Conservation (phyloP, 2,113 vertebrate species). For the Ageneiosus marmoratus region DNA sequence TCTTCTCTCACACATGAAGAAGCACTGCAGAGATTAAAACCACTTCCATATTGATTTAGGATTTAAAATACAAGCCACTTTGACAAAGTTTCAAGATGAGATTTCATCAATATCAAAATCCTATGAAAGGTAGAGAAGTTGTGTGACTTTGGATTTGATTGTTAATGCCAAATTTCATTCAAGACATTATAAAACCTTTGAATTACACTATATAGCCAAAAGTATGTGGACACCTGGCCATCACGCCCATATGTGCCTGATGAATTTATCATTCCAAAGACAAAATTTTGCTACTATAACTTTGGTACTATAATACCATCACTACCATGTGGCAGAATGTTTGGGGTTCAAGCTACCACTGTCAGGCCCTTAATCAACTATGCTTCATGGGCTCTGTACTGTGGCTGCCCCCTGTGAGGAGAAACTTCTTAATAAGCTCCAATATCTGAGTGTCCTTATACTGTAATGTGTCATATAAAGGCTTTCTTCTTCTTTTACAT, state of each 20-base stretch:
- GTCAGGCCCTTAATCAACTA: background rate
- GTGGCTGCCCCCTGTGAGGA: background rate
- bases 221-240: background rate
- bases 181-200: background rate
- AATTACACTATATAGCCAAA: background rate
- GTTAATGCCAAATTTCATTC: background rate
- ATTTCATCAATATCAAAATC: background rate
- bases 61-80: background rate
- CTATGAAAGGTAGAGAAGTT: background rate
- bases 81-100: background rate
- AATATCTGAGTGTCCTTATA: background rate
- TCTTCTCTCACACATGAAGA: background rate
- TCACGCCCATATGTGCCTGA: no score
- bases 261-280: no score
- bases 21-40: constrained; percentile 17
- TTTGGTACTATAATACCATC: no score
- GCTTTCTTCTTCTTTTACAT: background rate
- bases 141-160: background rate
- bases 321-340: no score
- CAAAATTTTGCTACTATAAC: no score
- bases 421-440: background rate
- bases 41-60: constrained; percentile 2
- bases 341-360: no score
- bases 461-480: background rate
- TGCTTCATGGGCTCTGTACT: background rate